Percentiles rank a stretch among this genome's conserved stretches.
phyloP scores from a whole-genome alignment of 92 coral and sea anemone species.

The Montipora capitata region DNA sequence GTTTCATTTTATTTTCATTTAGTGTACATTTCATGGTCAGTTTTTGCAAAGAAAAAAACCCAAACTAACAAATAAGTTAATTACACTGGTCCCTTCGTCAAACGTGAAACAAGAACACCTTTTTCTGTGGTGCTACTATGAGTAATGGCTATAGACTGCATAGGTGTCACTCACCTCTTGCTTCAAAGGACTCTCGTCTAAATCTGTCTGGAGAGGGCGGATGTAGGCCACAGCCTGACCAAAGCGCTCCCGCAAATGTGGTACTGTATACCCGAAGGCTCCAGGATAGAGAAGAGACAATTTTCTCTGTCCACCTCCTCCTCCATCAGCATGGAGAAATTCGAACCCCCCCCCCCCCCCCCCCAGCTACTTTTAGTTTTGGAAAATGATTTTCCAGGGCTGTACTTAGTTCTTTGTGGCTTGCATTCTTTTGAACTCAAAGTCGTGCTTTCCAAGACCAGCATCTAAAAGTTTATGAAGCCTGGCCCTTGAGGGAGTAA shows the following conservation, averaged over 20 bases:
- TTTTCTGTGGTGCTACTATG: neutral
- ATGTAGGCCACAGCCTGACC: too few species aligned
- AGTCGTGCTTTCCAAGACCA: slow-evolving; percentile 48
- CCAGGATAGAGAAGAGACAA: slow-evolving; percentile 6
- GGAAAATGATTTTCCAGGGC: slow-evolving; percentile 33
- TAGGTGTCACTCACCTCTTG: neutral
- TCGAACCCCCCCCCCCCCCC: too few species aligned
- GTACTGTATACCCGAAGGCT: slow-evolving; percentile 19
- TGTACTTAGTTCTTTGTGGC: slow-evolving; percentile 27
- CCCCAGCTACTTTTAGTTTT: neutral
- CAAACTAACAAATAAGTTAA: too few species aligned
- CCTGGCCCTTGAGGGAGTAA: slow-evolving; percentile 21
- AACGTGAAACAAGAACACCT: neutral
- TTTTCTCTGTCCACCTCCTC: slow-evolving; percentile 31
- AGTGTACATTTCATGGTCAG: too few species aligned
- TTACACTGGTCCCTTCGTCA: too few species aligned
- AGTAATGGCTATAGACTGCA: too few species aligned
- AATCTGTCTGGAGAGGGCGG: slow-evolving; percentile 27
- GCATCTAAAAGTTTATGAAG: slow-evolving; percentile 24
- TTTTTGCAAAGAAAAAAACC: too few species aligned
- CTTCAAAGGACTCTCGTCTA: slow-evolving; percentile 9
- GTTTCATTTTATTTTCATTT: too few species aligned
- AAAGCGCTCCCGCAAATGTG: slow-evolving; percentile 5
- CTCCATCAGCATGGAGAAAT: neutral
- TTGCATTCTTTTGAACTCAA: slow-evolving; percentile 38